Base-by-base conservation (phyloP, 2,888 invertebrate species). In the Himalopsyche anomala region DNA sequence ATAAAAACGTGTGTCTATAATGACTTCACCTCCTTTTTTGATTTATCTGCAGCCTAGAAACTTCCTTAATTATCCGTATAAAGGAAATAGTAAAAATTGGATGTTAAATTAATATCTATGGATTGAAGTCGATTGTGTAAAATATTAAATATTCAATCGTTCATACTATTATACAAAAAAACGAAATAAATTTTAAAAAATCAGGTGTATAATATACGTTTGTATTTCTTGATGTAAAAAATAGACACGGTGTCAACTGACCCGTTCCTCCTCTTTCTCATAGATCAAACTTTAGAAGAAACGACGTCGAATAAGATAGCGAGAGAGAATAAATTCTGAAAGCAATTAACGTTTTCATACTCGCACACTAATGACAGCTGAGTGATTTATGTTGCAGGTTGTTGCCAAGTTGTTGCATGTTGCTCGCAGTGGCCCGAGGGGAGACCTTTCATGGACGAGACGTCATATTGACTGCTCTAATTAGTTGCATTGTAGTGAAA, bases 401-500 rank as follows among this genome's bases (percentile, higher is more conserved):
- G 36, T 74, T 74, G 74, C 74, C 15, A 38, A 74, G 38, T 36
- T 74, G 74, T 74, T 74, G 74, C 36, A 15, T 36, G 74, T 74
- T 74, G 74, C 28, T 74, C 74, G 19, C 74, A 36, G 11, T 74
- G 19, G 74, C 74, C 74, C 74, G 28, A 28, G 74, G 74, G 74
- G 74, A 74, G 74, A 38, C 38, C 74, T 74, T 74, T 74, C 74
- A 74, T 74, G 74, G 74, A 74, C 74, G 74, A 74, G 74, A 74
- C 74, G 74, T 74, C 74, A 74, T 36, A 74, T 74, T 74, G 74
- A 74, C 74, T 36, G 74, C 74, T 74, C 74, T 74, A 74, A 74
- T 74, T 74, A 74, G 74, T 74, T 74, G 74, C 36, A 74, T 74
- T 74, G 74, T 74, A 74, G 36, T 36, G 36, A 74, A 74, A 74